A percentile compares a stretch with the other conserved stretches of the same genome.
phyloP scores from a whole-genome alignment of 2,113 vertebrate species.

The Taurulus bubalis region DNA sequence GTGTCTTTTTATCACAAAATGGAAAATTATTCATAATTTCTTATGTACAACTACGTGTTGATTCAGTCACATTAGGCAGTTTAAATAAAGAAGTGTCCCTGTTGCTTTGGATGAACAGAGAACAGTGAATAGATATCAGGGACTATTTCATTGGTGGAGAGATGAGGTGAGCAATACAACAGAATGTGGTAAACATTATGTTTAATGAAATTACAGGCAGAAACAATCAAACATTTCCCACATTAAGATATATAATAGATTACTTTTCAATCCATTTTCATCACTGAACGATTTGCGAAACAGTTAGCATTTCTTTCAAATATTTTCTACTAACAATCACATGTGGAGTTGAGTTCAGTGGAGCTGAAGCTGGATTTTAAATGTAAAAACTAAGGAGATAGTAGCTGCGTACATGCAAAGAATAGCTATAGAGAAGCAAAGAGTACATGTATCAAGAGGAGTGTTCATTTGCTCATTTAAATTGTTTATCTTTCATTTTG shows the following conservation, averaged over 20 bases:
- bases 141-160: not conserved
- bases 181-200: not conserved
- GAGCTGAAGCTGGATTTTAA: not conserved
- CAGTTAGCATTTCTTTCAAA: not conserved
- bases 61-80: not conserved
- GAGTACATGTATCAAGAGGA: not conserved
- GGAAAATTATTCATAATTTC: slow-evolving; percentile 9
- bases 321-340: not conserved
- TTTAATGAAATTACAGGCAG: not conserved
- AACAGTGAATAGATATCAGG: not conserved
- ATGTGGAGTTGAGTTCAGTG: not conserved
- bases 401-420: not conserved
- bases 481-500: not conserved
- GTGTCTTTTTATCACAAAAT: not conserved
- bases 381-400: not conserved
- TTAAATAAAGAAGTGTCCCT: not conserved
- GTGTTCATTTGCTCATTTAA: not conserved
- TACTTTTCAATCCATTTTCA: not conserved
- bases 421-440: not conserved
- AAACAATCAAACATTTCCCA: too few species aligned
- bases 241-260: not conserved
- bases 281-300: not conserved
- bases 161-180: not conserved
- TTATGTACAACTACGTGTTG: not conserved
- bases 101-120: not conserved